Evolutionary conservation across 2,888 invertebrate genomes (phyloP).

Genomic region (Acrobasis consociella): DNA sequence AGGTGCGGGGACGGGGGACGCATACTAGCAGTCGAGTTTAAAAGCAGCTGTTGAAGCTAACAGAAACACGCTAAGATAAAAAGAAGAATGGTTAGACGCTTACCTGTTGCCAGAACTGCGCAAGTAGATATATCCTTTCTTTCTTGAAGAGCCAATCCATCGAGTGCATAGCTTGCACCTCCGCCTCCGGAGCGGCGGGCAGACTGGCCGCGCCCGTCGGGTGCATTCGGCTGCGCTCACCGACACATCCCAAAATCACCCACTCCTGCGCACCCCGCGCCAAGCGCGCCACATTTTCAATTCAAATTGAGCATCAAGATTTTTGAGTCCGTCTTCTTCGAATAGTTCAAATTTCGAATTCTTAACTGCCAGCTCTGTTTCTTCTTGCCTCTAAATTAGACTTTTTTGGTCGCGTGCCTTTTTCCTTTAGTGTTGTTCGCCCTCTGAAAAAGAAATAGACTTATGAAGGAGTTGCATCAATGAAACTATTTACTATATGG

Average conservation of each 20-base stretch:
- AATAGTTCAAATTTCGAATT: constrained; percentile 20
- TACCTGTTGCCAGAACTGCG: constrained; percentile 99
- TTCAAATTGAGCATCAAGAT: constrained; percentile 25
- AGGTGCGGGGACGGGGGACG: too few relatives aligned
- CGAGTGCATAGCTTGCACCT: constrained; percentile 96
- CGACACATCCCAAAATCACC: constrained; percentile 61
- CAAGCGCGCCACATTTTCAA: constrained; percentile 39
- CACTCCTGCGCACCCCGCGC: constrained; percentile 34
- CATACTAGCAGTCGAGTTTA: too few relatives aligned
- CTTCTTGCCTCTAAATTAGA: constrained; percentile 46
- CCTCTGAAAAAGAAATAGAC: background rate
- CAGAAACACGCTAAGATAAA: background rate
- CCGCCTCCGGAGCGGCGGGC: constrained; percentile 93
- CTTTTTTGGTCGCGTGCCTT: constrained; percentile 56
- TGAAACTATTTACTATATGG: too few relatives aligned
- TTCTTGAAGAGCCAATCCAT: constrained; percentile 99
- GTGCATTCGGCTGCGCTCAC: constrained; percentile 86
- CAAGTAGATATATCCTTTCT: constrained; percentile 95
- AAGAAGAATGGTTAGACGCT: constrained; percentile 47
- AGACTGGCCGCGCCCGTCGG: constrained; percentile 87
- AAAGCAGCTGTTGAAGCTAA: too few relatives aligned
- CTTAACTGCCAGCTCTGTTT: constrained; percentile 22
- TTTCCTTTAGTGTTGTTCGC: constrained; percentile 42
- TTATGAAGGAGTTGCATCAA: background rate
- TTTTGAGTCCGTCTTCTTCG: too few relatives aligned